These are phyloP conservation scores for Eupithecia centaureata DNA, from an alignment of 2,888 invertebrate species.

Conservation along the genomic window DNA sequence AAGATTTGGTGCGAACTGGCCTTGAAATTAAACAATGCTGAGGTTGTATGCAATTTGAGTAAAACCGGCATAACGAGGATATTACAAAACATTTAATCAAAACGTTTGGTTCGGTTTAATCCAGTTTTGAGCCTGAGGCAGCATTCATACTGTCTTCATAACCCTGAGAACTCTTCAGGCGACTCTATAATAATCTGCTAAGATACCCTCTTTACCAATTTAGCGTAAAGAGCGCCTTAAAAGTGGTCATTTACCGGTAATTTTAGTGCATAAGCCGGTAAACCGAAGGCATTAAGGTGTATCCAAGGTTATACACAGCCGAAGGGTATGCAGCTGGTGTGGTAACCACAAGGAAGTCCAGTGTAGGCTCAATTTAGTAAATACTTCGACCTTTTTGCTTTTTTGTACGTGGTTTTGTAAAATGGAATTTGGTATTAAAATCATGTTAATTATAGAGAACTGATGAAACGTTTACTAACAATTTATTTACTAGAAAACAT, in stretches of 20 bases:
- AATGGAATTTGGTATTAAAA: background rate
- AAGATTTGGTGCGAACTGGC: conserved; percentile 31
- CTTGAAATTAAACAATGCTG: conserved; percentile 15
- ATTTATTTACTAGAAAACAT: background rate
- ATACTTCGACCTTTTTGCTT: background rate
- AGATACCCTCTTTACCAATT: conserved; percentile 43
- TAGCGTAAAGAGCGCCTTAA: conserved; percentile 41
- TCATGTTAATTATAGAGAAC: background rate
- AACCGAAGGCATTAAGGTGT: conserved; percentile 52
- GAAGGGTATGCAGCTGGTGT: conserved; percentile 30
- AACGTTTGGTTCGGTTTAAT: background rate
- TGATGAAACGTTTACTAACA: background rate
- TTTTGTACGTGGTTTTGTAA: background rate
- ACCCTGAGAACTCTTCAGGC: conserved; percentile 24
- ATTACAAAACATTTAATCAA: background rate
- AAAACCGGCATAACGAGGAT: background rate
- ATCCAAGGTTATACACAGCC: conserved; percentile 46
- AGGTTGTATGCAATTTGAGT: background rate
- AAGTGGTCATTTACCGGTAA: conserved; percentile 52
- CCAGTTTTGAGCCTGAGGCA: background rate
- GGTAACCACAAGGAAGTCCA: background rate
- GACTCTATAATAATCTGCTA: conserved; percentile 9
- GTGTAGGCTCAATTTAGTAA: background rate
- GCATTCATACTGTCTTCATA: conserved; percentile 1
- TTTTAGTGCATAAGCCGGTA: conserved; percentile 51